Evolutionary conservation across 2,888 invertebrate genomes (phyloP), one percentile per base, ranked within the genome.

Genomic region (Lycia hirtaria): DNA sequence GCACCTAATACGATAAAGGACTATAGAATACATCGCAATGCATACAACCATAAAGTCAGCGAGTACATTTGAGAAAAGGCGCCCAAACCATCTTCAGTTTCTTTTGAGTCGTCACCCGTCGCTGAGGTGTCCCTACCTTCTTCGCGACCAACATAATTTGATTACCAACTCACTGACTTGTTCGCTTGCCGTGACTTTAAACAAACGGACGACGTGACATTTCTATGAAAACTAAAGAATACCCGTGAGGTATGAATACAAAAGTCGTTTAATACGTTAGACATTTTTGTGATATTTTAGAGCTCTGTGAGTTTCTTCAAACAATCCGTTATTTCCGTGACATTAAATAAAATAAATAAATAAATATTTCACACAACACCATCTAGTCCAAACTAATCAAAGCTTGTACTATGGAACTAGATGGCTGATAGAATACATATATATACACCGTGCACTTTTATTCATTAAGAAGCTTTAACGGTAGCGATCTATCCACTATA

Each of bases 201-300:
- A 49, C 47, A 48, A 49, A 50, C 32, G 43, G 41, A 47, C 32
- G 43, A 52, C 44, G 24, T 10, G 10, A 47, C 49, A 30, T 22
- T 24, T 28, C 49, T 30, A 22, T 32, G 33, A 14, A 22, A 15
- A 60, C 53, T 56, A 58, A 58, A 61, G 56, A 56, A 60, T 26
- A n/a, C 60, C 15, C 44, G 17, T 40, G 54, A 48, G 35, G 54
- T 54, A 44, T 44, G 45, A 60, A 58, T 45, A 60, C 52, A 60
- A 60, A 53, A 60, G 37, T 66, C 58, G 61, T n/a, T n/a, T n/a
- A n/a, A n/a, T n/a, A n/a, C n/a, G n/a, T n/a, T n/a, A n/a, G n/a
- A n/a, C n/a, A n/a, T n/a, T n/a, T n/a, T n/a, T n/a, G n/a, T n/a
- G n/a, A n/a, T n/a, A n/a, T n/a, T n/a, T n/a, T n/a, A n/a, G n/a